Percentiles rank a stretch among this genome's conserved stretches.
Conservation (phyloP, 2,113 vertebrate genomes). For the Eleginops maclovinus region DNA sequence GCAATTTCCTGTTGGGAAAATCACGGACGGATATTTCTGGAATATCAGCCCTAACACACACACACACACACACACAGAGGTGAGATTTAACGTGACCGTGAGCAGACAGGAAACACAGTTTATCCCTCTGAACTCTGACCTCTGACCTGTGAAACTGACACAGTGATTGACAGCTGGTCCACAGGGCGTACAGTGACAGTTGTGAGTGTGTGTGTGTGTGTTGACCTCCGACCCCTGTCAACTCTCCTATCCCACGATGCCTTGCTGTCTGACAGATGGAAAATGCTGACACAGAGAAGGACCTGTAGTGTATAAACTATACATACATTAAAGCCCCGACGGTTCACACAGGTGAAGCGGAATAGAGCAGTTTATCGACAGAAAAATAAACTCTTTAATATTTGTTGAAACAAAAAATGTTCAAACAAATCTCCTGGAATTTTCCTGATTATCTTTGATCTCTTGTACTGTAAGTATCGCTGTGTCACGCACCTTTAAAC, state of each 20-base stretch:
- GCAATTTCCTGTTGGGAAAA: neutral
- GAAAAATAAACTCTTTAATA: too few species aligned
- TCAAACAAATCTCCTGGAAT: too few species aligned
- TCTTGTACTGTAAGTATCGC: too few species aligned
- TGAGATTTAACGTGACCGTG: neutral
- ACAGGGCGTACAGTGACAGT: conserved; percentile 11
- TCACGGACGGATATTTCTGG: neutral
- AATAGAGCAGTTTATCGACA: too few species aligned
- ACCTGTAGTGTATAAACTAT: neutral
- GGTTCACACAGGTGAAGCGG: too few species aligned
- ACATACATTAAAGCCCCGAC: too few species aligned
- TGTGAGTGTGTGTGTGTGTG: conserved; percentile 4
- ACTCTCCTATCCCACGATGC: conserved; percentile 31
- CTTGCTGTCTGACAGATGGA: neutral
- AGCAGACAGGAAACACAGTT: conserved; percentile 25
- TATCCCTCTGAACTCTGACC: conserved; percentile 4
- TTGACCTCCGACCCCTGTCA: conserved; percentile 33
- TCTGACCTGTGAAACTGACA: conserved; percentile 5
- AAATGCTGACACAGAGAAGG: conserved; percentile 11
- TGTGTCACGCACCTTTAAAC: too few species aligned
- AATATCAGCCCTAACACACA: neutral
- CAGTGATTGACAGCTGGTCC: conserved; percentile 29
- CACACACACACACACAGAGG: neutral
- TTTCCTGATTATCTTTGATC: too few species aligned
- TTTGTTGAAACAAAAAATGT: too few species aligned